Evolutionary conservation across 1,140 invertebrate species (phyloP).

Genomic region (Pseudomyrmex cubaensis): DNA sequence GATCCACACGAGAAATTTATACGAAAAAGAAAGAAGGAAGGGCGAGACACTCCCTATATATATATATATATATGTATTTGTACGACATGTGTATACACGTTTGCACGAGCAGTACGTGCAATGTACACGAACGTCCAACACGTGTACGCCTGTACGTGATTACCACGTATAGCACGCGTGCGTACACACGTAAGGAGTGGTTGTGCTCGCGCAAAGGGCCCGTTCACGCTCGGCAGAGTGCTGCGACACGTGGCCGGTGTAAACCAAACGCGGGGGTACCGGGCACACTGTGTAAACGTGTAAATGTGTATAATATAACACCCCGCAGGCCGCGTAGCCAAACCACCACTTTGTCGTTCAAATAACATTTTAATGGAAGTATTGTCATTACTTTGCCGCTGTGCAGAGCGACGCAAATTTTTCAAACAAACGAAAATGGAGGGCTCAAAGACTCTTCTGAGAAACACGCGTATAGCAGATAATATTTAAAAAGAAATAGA

Average conservation of each 20-base stretch:
- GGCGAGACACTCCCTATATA: not conserved
- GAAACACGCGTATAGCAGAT: not conserved
- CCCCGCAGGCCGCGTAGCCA: constrained; percentile 34
- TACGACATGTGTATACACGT: not conserved
- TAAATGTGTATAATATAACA: constrained; percentile 62
- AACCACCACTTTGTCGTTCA: constrained; percentile 58
- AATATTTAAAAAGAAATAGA: not conserved
- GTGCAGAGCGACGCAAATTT: constrained; percentile 41
- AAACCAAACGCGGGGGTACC: constrained; percentile 43
- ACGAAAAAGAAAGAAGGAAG: not conserved
- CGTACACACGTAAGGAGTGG: not conserved
- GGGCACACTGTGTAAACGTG: constrained; percentile 48
- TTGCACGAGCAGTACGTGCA: not conserved
- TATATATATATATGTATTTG: not conserved
- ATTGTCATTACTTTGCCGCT: constrained; percentile 33
- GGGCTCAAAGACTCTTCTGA: constrained; percentile 1
- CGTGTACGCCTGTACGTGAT: constrained; percentile 5
- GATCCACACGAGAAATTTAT: not conserved
- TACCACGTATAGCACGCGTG: constrained; percentile 32
- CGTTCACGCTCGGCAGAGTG: constrained; percentile 18
- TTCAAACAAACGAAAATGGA: constrained; percentile 62
- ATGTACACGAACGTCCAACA: not conserved
- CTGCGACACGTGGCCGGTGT: constrained; percentile 59
- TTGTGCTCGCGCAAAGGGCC: not conserved
- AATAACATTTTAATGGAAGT: constrained; percentile 63